Conservation (phyloP, 2,888 invertebrate species). For the Metopia argyrocephala region DNA sequence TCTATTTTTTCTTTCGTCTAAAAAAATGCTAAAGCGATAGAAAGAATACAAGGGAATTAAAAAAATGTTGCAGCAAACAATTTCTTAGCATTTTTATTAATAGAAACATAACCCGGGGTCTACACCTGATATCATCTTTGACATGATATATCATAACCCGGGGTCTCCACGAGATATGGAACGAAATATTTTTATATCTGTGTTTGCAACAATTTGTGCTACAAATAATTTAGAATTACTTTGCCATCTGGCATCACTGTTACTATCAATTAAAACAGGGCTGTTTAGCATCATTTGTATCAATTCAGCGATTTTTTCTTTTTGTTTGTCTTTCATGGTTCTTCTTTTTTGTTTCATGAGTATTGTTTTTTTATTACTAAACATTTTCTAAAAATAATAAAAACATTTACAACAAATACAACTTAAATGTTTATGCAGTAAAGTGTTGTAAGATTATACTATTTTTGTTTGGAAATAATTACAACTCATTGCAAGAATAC, state of each 20-base stretch:
- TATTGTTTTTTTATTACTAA: not conserved
- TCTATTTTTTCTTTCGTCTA: no score
- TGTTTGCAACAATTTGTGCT: no score
- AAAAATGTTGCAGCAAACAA: no score
- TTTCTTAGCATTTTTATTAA: no score
- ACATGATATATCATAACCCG: no score
- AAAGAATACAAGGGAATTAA: no score
- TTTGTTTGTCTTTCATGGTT: constrained; percentile 35
- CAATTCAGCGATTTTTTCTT: constrained; percentile 29
- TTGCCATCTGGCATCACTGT: not conserved
- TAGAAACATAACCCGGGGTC: no score
- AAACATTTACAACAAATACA: not conserved
- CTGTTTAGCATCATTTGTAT: not conserved
- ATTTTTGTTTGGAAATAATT: not conserved
- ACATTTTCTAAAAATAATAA: constrained; percentile 4
- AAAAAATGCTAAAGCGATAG: no score
- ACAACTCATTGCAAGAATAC: not conserved
- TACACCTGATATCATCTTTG: no score
- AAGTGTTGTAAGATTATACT: not conserved
- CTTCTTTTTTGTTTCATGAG: constrained; percentile 38
- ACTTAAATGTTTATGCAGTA: constrained; percentile 1
- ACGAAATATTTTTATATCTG: no score
- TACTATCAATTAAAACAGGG: not conserved
- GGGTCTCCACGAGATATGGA: no score
- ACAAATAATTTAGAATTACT: no score